Conservation (phyloP, 1,140 invertebrate species). For the Lineus longissimus region DNA sequence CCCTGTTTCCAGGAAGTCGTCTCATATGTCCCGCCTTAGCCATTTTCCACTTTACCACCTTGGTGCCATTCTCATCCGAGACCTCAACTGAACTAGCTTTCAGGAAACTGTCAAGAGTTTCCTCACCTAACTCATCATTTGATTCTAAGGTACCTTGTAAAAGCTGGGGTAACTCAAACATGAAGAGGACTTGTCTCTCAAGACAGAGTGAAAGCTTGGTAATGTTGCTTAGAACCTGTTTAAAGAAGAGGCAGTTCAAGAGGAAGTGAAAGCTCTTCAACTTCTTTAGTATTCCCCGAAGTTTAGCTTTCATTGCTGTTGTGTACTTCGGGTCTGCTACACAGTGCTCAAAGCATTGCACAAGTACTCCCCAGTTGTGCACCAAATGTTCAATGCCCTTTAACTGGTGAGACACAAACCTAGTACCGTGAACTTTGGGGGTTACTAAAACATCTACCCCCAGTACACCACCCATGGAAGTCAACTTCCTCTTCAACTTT, state of each 20-base stretch:
- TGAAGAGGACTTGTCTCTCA: neutral
- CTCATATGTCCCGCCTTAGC: neutral
- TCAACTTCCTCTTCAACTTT: constrained; percentile 2
- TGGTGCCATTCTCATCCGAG: neutral
- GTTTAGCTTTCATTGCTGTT: neutral
- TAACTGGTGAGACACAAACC: constrained; percentile 5
- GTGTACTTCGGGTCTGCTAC: neutral
- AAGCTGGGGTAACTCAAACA: neutral
- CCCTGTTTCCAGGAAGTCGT: neutral
- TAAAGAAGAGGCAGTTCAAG: neutral
- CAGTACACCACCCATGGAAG: neutral
- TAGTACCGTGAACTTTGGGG: constrained; percentile 9
- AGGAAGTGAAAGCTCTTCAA: constrained; percentile 1
- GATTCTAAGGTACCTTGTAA: neutral
- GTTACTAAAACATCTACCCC: neutral
- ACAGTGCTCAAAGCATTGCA: neutral
- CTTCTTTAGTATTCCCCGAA: constrained; percentile 2
- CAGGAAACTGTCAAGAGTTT: neutral
- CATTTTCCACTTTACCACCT: neutral
- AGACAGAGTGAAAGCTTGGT: neutral
- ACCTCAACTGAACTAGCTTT: neutral
- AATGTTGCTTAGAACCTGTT: neutral
- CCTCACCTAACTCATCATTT: neutral
- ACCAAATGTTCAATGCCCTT: neutral
- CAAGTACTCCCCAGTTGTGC: constrained; percentile 1